Percentiles rank a stretch among this genome's conserved stretches.
These are phyloP conservation scores for Glyphotaelius pellucidus DNA, from an alignment of 2,888 invertebrate species.

Conservation along the genomic window DNA sequence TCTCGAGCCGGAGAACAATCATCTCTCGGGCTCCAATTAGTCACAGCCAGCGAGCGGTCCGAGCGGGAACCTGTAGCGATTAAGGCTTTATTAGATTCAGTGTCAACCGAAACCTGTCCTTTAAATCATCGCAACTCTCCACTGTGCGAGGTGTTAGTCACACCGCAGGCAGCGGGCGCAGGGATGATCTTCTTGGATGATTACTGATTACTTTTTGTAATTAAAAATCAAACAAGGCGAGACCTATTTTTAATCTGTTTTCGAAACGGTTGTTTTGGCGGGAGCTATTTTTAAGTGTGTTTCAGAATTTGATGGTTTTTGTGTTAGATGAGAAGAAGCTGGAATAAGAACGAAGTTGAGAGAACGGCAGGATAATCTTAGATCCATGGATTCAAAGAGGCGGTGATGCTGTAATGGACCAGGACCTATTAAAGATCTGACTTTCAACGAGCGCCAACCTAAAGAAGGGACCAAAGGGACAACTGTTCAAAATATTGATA, in stretches of 20 bases:
- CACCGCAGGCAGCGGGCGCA: background rate
- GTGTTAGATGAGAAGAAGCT: background rate
- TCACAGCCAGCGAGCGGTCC: conserved; percentile 49
- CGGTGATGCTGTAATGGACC: background rate
- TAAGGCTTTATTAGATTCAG: conserved; percentile 55
- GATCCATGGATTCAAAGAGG: background rate
- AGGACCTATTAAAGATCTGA: background rate
- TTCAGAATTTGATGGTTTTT: background rate
- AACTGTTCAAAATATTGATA: background rate
- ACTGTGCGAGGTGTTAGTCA: background rate
- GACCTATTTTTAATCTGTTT: background rate
- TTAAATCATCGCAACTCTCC: conserved; percentile 57
- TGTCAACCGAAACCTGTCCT: conserved; percentile 59
- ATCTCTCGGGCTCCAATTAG: conserved; percentile 47
- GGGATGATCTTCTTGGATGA: background rate
- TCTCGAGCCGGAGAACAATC: conserved; percentile 37
- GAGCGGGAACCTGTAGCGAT: conserved; percentile 48
- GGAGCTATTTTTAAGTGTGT: background rate
- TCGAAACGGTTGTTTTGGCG: background rate
- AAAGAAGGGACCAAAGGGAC: background rate
- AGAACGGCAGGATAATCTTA: background rate
- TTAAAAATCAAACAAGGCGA: background rate
- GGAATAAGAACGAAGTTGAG: background rate
- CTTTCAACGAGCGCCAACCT: background rate
- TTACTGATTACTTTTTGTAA: background rate